These are phyloP conservation scores for Subanguina moxae DNA, from an alignment of 1,140 invertebrate genomes.

Conservation along the genomic window DNA sequence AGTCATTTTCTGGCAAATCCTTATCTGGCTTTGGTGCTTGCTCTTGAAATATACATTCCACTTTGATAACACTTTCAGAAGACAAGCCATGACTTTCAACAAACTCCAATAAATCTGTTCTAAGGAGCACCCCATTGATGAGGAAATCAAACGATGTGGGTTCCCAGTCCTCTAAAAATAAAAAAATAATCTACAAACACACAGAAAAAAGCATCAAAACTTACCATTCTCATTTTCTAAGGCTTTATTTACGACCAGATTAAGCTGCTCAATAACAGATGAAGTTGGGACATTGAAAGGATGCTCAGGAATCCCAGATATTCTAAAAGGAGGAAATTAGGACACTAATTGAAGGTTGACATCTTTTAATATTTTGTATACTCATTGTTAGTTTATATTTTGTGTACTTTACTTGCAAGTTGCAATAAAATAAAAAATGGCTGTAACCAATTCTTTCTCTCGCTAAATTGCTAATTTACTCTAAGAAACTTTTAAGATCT, in stretches of 20 bases:
- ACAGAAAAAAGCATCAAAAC: neutral
- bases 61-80: slow-evolving; percentile 41
- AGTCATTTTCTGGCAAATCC: slow-evolving; percentile 46
- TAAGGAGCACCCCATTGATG: slow-evolving; percentile 41
- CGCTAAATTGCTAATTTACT: too few relatives aligned
- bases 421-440: too few relatives aligned
- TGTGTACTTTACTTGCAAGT: too few relatives aligned
- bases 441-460: too few relatives aligned
- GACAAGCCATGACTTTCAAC: slow-evolving; percentile 42
- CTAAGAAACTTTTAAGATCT: too few relatives aligned
- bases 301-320: slow-evolving; percentile 8
- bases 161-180: slow-evolving; percentile 46
- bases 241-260: slow-evolving; percentile 27
- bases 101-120: slow-evolving; percentile 43
- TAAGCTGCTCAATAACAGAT: slow-evolving; percentile 18
- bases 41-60: slow-evolving; percentile 48
- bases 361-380: too few relatives aligned
- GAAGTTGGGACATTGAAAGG: slow-evolving; percentile 22
- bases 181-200: neutral
- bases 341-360: too few relatives aligned
- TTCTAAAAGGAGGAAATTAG: too few relatives aligned
- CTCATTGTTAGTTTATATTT: too few relatives aligned
- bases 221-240: slow-evolving; percentile 19
- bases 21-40: slow-evolving; percentile 43
- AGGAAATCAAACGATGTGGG: slow-evolving; percentile 50